phyloP scores from a whole-genome alignment of 2,113 vertebrate species.

The Aptenodytes forsteri region DNA sequence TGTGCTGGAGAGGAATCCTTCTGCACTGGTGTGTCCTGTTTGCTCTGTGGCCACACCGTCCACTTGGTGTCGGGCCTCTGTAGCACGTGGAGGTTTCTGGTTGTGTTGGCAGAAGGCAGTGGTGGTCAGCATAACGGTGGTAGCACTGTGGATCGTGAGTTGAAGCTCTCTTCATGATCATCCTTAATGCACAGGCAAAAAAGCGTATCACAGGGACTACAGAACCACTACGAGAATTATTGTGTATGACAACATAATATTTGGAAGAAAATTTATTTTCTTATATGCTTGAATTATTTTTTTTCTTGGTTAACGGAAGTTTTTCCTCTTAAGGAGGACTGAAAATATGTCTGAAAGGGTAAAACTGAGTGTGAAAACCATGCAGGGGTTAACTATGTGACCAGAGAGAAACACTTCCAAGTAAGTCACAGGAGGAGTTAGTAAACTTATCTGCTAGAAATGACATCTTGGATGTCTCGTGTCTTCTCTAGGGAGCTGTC shows the following conservation, averaged over 20 bases:
- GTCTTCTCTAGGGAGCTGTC: not conserved
- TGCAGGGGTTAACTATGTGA: not conserved
- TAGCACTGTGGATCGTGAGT: not conserved
- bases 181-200: not conserved
- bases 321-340: not conserved
- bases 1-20: not conserved
- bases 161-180: not conserved
- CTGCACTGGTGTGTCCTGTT: not conserved
- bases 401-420: not conserved
- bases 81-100: not conserved
- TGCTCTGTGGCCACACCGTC: not conserved
- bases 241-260: not conserved
- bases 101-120: not conserved
- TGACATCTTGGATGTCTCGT: not conserved
- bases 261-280: not conserved
- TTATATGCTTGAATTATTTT: not conserved
- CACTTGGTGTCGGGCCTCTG: not conserved
- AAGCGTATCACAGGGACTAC: not conserved
- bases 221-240: not conserved
- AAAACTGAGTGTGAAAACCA: not conserved
- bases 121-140: fast-evolving
- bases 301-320: not conserved
- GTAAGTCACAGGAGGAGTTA: not conserved
- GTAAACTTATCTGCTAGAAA: not conserved
- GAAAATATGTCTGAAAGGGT: not conserved